Evolutionary conservation across 23 tunicate species (phyloP), one percentile per base, ranked within the genome.

Genomic region (Ascidia mentula): DNA sequence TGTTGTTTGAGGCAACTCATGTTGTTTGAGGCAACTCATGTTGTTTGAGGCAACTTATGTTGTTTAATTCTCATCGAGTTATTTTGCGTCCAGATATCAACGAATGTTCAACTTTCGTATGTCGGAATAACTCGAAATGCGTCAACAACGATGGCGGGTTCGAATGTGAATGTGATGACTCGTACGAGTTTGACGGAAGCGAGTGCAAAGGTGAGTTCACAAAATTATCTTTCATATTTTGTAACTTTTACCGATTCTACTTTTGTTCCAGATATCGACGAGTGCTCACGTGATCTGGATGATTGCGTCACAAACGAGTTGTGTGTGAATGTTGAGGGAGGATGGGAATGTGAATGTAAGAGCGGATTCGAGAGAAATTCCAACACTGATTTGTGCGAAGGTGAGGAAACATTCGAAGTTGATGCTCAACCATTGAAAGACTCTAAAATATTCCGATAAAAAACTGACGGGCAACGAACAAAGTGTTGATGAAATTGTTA

Each of bases 251-350:
- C 53, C 15, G 12, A 9, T 12, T 42, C 12, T 15, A 42, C 12
- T 42, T 15, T 42, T 15, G 15, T 42, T 42, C 12, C 76, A 84
- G 90, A 86, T 80, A 69, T 83, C 36, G 87, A 83, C 60, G 87
- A 83, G 59, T 83, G 87, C 53, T 32, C 26, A 46, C 42, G 76
- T 46, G 80, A 38, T 17, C 46, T 69, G 28, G 46, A 83, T 28
- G 87, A 83, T 31, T 83, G 87, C 32, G 72, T 45, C 20, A 34
- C 80, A 17, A 38, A 72, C 42, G 80, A 76, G 30, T 18, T 37
- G 4, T 83, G 87, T 74, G 20, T 74, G 26, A 83, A 83, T 75
- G 40, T 40, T 20, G 82, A 83, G 77, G 87, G 87, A 31, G 87
- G 87, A 18, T 83, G 72, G 45, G 80, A 83, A 24, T 83, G 87